These are phyloP conservation scores for Aspidiotus rigidus DNA, from an alignment of 2,888 invertebrate genomes.

Conservation along the genomic window DNA sequence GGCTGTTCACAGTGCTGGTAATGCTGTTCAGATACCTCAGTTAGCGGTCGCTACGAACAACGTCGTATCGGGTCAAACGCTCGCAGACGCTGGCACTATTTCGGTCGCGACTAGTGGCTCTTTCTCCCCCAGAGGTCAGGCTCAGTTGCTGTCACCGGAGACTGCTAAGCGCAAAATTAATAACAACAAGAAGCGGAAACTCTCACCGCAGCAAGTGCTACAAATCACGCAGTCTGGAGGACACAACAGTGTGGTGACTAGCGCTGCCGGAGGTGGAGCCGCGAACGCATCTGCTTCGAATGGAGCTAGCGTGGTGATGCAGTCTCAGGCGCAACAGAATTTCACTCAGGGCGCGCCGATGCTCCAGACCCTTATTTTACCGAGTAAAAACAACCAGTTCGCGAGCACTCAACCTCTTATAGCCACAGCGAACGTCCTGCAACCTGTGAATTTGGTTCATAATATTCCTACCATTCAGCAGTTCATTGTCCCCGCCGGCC, in stretches of 20 bases:
- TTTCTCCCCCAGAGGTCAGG: slow-evolving; percentile 38
- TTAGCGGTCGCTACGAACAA: slow-evolving; percentile 47
- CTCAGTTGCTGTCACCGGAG: slow-evolving; percentile 56
- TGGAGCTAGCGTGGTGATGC: slow-evolving; percentile 36
- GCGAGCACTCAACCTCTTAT: slow-evolving; percentile 61
- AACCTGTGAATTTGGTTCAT: slow-evolving; percentile 71
- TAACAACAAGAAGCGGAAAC: slow-evolving; percentile 63
- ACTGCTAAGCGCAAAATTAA: slow-evolving; percentile 45
- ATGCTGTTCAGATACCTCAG: slow-evolving; percentile 60
- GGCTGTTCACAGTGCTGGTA: slow-evolving; percentile 64
- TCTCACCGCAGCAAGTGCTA: slow-evolving; percentile 51
- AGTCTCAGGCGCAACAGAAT: slow-evolving; percentile 39
- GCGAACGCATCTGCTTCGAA: background rate
- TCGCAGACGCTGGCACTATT: slow-evolving; percentile 37
- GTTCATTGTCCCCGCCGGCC: slow-evolving; percentile 70
- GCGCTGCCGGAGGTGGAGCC: slow-evolving; percentile 9
- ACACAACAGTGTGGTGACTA: slow-evolving; percentile 35
- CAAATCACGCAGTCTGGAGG: slow-evolving; percentile 13
- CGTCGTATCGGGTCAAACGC: slow-evolving; percentile 32
- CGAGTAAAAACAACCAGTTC: slow-evolving; percentile 49
- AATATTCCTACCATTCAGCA: slow-evolving; percentile 74
- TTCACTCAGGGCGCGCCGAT: slow-evolving; percentile 50
- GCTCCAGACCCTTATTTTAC: slow-evolving; percentile 65
- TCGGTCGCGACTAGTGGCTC: slow-evolving; percentile 37
- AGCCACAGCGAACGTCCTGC: slow-evolving; percentile 50